These are phyloP conservation scores for Chaetophractus vellerosus DNA, from an alignment of 2,797 vertebrate species.

Conservation along the genomic window DNA sequence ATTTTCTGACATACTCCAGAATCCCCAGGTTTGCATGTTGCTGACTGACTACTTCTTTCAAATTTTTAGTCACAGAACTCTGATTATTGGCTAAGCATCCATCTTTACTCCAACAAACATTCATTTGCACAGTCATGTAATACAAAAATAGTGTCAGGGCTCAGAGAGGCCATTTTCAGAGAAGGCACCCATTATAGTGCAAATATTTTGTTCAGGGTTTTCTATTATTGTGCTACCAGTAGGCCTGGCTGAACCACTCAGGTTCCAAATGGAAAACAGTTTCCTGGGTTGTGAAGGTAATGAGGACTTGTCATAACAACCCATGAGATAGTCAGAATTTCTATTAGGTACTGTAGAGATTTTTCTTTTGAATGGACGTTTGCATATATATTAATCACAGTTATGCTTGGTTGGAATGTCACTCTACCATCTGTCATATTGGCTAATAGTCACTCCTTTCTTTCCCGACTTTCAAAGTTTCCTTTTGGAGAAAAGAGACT, in stretches of 20 bases:
- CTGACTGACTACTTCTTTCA: conserved; percentile 1
- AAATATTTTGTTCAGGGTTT: not conserved
- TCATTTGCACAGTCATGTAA: not conserved
- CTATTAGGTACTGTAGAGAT: conserved; percentile 40
- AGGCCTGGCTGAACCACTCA: not conserved
- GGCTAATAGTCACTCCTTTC: conserved; percentile 17
- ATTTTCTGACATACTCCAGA: not conserved
- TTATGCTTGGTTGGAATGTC: conserved; percentile 44
- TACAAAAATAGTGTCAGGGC: not conserved
- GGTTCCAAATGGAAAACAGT: not conserved
- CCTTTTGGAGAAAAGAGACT: conserved; percentile 35
- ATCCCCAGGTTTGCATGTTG: not conserved
- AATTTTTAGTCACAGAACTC: conserved; percentile 45
- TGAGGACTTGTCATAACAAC: conserved; percentile 46
- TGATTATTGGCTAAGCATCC: conserved; percentile 33
- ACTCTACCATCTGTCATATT: conserved; percentile 61
- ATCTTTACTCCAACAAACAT: not conserved
- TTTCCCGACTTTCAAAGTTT: conserved; percentile 61
- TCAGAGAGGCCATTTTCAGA: conserved; percentile 8
- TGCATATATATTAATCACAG: conserved; percentile 68
- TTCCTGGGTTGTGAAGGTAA: conserved; percentile 45
- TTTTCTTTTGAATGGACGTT: conserved; percentile 62
- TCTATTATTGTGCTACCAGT: not conserved
- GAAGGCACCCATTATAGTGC: not conserved
- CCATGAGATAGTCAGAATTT: conserved; percentile 57